phyloP scores from a whole-genome alignment of 2,797 vertebrate genomes.

The Sebastes cheni region DNA sequence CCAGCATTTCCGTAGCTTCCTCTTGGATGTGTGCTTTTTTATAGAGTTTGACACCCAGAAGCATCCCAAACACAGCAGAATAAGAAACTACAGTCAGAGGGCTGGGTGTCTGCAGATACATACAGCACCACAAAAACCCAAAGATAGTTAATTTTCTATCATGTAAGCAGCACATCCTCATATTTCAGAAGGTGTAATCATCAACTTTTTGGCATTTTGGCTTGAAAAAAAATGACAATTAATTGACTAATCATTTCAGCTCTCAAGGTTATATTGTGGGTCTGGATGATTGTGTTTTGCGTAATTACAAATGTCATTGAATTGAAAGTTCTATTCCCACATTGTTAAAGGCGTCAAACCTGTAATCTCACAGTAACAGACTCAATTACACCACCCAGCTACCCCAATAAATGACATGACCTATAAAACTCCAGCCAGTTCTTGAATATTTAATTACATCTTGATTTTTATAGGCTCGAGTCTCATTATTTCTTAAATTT shows the following conservation, averaged over 20 bases:
- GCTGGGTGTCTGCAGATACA: no score
- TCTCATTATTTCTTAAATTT: conserved; percentile 43
- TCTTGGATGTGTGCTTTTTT: background rate
- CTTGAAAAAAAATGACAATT: background rate
- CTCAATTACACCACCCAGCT: background rate
- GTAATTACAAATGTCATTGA: background rate
- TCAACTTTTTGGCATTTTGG: background rate
- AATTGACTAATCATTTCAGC: background rate
- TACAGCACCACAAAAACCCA: background rate
- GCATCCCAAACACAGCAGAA: background rate
- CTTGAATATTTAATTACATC: conserved; percentile 53
- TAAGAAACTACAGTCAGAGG: no score
- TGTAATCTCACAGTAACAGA: background rate
- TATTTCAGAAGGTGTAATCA: background rate
- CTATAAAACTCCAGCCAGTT: conserved; percentile 46
- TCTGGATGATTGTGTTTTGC: background rate
- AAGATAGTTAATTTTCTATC: background rate
- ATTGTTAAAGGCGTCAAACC: background rate
- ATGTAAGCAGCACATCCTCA: background rate
- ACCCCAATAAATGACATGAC: conserved; percentile 35
- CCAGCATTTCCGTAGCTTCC: background rate
- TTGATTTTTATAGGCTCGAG: conserved; percentile 39
- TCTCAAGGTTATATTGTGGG: background rate
- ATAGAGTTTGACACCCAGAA: background rate
- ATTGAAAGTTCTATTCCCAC: background rate